A percentile compares a stretch with the other conserved stretches of the same genome.
phyloP scores from a whole-genome alignment of 2,888 invertebrate species.

The Anarsia innoxiella region DNA sequence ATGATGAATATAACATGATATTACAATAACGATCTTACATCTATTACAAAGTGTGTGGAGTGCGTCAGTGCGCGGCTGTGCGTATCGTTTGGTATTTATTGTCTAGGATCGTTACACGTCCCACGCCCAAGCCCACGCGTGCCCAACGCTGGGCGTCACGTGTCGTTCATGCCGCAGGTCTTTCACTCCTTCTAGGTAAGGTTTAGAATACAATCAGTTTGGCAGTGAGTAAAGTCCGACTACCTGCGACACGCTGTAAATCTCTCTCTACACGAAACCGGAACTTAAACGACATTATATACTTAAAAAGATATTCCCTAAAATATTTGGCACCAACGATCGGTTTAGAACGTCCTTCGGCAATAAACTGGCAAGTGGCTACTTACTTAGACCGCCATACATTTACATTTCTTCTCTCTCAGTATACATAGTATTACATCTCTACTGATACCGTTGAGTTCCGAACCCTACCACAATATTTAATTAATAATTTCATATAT shows the following conservation, averaged over 20 bases:
- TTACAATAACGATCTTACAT: not conserved
- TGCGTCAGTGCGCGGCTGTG: conserved; percentile 11
- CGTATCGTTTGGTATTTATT: conserved; percentile 12
- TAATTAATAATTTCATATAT: too few species aligned
- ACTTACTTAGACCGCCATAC: too few species aligned
- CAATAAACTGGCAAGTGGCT: too few species aligned
- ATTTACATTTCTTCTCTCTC: too few species aligned
- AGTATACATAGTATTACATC: not conserved
- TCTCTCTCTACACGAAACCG: too few species aligned
- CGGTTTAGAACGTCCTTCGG: too few species aligned
- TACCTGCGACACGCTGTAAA: too few species aligned
- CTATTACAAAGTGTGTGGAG: conserved; percentile 4
- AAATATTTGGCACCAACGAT: too few species aligned
- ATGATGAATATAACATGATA: not conserved
- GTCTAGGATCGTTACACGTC: conserved; percentile 1
- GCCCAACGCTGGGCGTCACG: not conserved
- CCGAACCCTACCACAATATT: not conserved
- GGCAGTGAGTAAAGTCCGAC: not conserved
- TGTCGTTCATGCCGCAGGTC: not conserved
- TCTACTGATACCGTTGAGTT: not conserved
- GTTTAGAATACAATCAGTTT: not conserved
- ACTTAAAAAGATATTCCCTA: too few species aligned
- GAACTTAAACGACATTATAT: too few species aligned
- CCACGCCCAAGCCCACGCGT: not conserved
- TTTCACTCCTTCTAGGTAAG: not conserved